Base-by-base conservation (phyloP, 2,888 invertebrate species). In the Euclidia mi region DNA sequence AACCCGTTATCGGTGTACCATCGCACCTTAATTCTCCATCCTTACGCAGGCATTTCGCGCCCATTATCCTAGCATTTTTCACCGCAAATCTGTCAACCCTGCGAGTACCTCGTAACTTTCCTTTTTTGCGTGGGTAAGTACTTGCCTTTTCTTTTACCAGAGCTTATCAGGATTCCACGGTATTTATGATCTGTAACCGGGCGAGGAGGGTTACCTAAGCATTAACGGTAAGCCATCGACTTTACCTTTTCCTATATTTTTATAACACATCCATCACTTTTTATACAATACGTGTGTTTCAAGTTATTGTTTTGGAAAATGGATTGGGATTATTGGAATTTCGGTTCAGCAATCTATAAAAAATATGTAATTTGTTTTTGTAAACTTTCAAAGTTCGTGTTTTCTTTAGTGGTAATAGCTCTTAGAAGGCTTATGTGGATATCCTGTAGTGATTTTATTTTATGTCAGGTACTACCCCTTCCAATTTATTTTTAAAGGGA, bases 181-280 rank as follows among this genome's bases (percentile, higher is more conserved):
- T 88, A 88, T 89, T 89, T 89, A 88, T 87, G 87, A 87, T 83
- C 84, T 80, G 82, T 78, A 83, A 75, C 75, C 70, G 77, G 75
- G 79, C 76, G 77, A 77, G 74, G 81, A 78, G 80, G 83, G 82
- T 81, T 84, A 79, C 80, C 74, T 75, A 58, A 68, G 84, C 80
- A 80, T 87, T 88, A 84, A 69, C 71, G 71, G 77, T 86, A 85
- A 88, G 81, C 87, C 82, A 69, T 74, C 73, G 83, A 81, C 81
- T 85, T 85, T 86, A 87, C 85, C 83, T 84, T 45, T 58, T 75
- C 62, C 73, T 72, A 80, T 79, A 81, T 84, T 83, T 85, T 84
- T 79, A 79, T 77, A 76, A 79, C 78, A 77, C 79, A 82, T 81
- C 66, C 68, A 71, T 81, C 78, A 83, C 74, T 82, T 79, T 77